Base-by-base conservation (phyloP, 2,113 vertebrate species). In the Lipotes vexillifer region DNA sequence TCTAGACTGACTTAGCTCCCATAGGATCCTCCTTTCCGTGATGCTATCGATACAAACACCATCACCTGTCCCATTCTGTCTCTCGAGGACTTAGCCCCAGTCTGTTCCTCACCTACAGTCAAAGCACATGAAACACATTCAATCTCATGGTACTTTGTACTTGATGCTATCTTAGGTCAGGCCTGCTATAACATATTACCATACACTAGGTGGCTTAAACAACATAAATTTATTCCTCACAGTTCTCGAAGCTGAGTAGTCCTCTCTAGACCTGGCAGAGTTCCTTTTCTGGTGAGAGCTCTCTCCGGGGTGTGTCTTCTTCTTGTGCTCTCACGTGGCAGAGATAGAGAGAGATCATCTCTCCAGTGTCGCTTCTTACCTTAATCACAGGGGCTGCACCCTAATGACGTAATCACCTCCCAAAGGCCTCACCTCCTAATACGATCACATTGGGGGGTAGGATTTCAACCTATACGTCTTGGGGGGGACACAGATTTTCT, bases 361-460 rank as follows among this genome's bases (percentile, higher is more conserved):
- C 29, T 59, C 38, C 21, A 75, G 23, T 8, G 21, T 77, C 31
- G 20, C 21, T 49, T 75, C 31, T 49, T 63, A 20, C 10, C 7
- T 18, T 33, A 59, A 9, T 20, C 33, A 38, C 1, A 3, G 52
- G 59, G 59, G 25, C 15, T 38, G 11, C 33, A 15, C 25, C 15
- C 23, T 31, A n/a, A 21, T 3, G 82, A 65, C 25, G 27, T 52
- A 52, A 15, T 65, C 17, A 90, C 25, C 2, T 65, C 15, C 57
- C 33, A 36, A 75, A 36, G 13, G 31, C 31, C 57, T 23, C 44
- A 36, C 33, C 33, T 78, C 23, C 23, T 36, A 12, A 18, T 21
- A 21, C 20, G 9, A 29, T 29, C 57, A 31, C 74, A 49, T 0
- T 49, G 69, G 1, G 12, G 3, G 0, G n/a, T 5, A 80, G n/a